A percentile compares a stretch with the other conserved stretches of the same genome.
Conservation (phyloP, 2,888 invertebrate genomes). For the Liodrosophila aerea region DNA sequence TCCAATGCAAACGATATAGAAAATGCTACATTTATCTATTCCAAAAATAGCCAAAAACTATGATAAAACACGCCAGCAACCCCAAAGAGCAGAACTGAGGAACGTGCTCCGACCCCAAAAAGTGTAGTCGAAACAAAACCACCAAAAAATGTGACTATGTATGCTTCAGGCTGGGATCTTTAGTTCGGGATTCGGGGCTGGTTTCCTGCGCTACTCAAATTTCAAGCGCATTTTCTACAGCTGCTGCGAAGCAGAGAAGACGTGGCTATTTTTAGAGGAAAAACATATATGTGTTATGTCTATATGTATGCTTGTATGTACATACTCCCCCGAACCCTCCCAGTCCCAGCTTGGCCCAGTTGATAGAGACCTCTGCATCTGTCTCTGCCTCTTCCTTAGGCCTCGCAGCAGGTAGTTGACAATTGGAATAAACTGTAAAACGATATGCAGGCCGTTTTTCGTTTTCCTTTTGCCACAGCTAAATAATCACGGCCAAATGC, state of each 20-base stretch:
- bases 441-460: constrained; percentile 46
- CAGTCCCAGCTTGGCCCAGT: constrained; percentile 27
- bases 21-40: background rate
- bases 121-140: background rate
- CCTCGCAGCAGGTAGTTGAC: constrained; percentile 68
- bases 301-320: background rate
- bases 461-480: constrained; percentile 13
- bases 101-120: background rate
- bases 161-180: background rate
- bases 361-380: background rate
- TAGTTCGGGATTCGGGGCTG: background rate
- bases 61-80: constrained; percentile 19
- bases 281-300: background rate
- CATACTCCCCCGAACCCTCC: constrained; percentile 14
- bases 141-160: background rate
- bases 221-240: constrained; percentile 65
- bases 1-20: too few relatives aligned
- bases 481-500: constrained; percentile 49
- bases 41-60: constrained; percentile 30
- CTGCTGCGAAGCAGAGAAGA: constrained; percentile 48
- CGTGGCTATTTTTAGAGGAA: constrained; percentile 57
- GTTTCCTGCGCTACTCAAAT: constrained; percentile 65
- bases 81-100: constrained; percentile 24
- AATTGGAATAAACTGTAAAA: constrained; percentile 60
- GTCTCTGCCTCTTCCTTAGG: background rate